Evolutionary conservation across 1,140 invertebrate genomes (phyloP), one percentile per base, ranked within the genome.

Genomic region (Drosophila jambulina): DNA sequence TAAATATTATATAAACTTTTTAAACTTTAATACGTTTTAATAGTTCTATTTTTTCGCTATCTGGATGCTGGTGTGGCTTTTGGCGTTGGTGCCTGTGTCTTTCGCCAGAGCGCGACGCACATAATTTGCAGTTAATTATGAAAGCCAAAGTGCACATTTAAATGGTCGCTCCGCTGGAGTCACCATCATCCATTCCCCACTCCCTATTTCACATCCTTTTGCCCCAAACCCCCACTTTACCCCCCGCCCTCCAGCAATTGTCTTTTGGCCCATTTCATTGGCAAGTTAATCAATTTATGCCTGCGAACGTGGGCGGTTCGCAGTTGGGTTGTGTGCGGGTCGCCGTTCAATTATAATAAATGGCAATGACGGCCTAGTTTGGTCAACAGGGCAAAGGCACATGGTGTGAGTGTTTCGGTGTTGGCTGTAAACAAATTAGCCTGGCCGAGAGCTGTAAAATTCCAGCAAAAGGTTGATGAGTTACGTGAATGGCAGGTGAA

Each of bases 271-370:
- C 53, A 38, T 54, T 42, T 27, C 62, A 51, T 68, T 57, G 54
- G 75, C 32, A 59, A 64, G 49, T 75, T 86, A 82, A 87, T 82
- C 80, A 87, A 82, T 82, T 87, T 83, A 87, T 86, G 83, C 42
- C 72, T 29, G 54, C 21, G 23, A 25, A 49, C 45, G 82, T 65
- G 42, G 78, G 54, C 60, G 61, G 40, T 27, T 46, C 32, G 43
- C 54, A 48, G 40, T 40, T 48, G 13, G 69, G 69, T 40, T 58
- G 34, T 61, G 58, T 54, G 69, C 43, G 58, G 67, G 38, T 45
- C 45, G 75, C 40, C 36, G 67, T 75, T 68, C 68, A 75, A 87
- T 88, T 83, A 87, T 78, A 80, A 77, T 75, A 80, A 87, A 87
- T 83, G 70, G 61, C 76, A 69, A 46, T 58, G 61, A n/a, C 60